Evolutionary conservation across 1,140 invertebrate genomes (phyloP), one percentile per base, ranked within the genome.

Genomic region (Harpegnathos saltator): DNA sequence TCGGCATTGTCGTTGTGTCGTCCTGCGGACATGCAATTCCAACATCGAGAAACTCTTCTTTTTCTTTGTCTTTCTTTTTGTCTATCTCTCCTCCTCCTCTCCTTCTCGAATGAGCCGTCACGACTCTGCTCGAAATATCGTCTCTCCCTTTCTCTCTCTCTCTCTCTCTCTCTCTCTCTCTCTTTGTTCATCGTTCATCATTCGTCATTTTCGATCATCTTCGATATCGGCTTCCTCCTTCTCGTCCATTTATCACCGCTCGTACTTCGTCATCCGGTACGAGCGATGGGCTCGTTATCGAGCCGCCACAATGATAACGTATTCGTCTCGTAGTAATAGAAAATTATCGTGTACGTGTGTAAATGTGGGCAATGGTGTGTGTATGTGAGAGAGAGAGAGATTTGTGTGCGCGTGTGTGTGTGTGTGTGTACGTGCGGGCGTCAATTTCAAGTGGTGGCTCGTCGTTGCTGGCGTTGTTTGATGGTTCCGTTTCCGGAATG

Each of bases 401-500:
- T 44, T 0, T 44, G 38, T 44, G 82, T 44, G 59, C 19, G 12
- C 2, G 29, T 71, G 26, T 54, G 29, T 33, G 29, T 33, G 29
- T 33, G 29, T 33, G 29, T 33, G 29, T 33, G 29, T 33, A 5
- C 29, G 29, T 33, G 62, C 56, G 84, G 77, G 59, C 62, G 52
- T 33, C 48, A 26, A 61, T 12, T 58, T 71, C 33, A 33, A n/a
- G 65, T 80, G 63, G 56, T 59, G 72, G 29, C 17, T 54, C 19
- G 38, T 62, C 59, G 48, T 66, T 75, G 52, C 56, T 71, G 65
- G 68, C 65, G 24, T 78, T 54, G 84, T 48, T 68, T 69, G n/a
- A n/a, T n/a, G n/a, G 71, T 87, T 74, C 85, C 52, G 73, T 78
- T 26, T 63, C 48, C 38, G 38, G 74, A 77, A n/a, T n/a, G 24